phyloP scores from a whole-genome alignment of 2,113 vertebrate genomes.

The Pogona vitticeps region DNA sequence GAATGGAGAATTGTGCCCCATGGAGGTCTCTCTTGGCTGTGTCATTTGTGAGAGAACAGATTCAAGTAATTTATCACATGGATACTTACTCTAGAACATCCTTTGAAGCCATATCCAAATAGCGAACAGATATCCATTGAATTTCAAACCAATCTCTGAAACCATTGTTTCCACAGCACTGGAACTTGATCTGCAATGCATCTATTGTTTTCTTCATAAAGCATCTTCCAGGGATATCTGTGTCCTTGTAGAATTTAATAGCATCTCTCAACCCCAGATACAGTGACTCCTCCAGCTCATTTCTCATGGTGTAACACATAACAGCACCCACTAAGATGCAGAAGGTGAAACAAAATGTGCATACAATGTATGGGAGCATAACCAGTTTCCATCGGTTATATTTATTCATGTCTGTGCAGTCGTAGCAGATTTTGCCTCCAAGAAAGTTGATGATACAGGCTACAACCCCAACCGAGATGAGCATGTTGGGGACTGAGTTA shows the following conservation, averaged over 20 bases:
- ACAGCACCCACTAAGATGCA: slow-evolving; percentile 85
- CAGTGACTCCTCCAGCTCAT: slow-evolving; percentile 84
- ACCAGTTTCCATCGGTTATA: slow-evolving; percentile 87
- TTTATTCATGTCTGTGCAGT: slow-evolving; percentile 84
- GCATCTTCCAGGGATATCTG: slow-evolving; percentile 86
- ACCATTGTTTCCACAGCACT: slow-evolving; percentile 86
- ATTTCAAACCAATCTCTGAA: slow-evolving; percentile 90
- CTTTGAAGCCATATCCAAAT: slow-evolving; percentile 85
- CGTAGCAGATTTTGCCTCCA: slow-evolving; percentile 90
- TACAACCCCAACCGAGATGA: slow-evolving; percentile 84
- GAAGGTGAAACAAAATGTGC: slow-evolving; percentile 88
- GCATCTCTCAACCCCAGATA: slow-evolving; percentile 81
- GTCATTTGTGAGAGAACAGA: background rate
- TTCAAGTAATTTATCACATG: background rate
- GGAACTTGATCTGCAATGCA: slow-evolving; percentile 85
- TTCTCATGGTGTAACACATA: slow-evolving; percentile 86
- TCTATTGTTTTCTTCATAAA: slow-evolving; percentile 87
- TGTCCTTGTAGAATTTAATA: slow-evolving; percentile 87
- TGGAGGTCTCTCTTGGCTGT: too few species aligned
- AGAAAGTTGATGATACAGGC: slow-evolving; percentile 88
- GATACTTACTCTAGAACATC: slow-evolving; percentile 86
- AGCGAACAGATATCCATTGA: slow-evolving; percentile 87
- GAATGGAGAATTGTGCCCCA: too few species aligned
- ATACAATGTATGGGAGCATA: slow-evolving; percentile 87
- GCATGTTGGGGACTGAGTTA: slow-evolving; percentile 84